phyloP scores from a whole-genome alignment of 2,888 invertebrate species.

The Nephrotoma guestfalica region DNA sequence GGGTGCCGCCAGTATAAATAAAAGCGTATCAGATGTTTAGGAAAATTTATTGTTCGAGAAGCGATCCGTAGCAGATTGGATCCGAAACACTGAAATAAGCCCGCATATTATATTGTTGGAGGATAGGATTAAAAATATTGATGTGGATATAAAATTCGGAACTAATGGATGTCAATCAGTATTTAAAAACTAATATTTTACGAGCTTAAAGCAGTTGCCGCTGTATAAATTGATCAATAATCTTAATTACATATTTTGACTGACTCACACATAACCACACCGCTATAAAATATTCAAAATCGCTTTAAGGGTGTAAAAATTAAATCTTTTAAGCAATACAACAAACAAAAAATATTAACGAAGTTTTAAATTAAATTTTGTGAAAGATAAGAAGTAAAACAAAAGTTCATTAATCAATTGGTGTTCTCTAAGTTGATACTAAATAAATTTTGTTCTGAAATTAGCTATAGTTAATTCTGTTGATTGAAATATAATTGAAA shows the following conservation, averaged over 20 bases:
- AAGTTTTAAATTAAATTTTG: background rate
- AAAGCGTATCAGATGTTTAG: too few species aligned
- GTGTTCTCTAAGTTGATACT: background rate
- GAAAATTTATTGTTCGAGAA: too few species aligned
- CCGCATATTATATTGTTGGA: too few species aligned
- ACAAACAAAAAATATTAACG: background rate
- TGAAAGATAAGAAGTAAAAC: background rate
- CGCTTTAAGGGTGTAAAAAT: background rate
- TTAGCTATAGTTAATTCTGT: background rate
- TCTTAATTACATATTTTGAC: too few species aligned
- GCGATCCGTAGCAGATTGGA: too few species aligned
- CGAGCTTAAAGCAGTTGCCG: too few species aligned
- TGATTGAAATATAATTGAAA: background rate
- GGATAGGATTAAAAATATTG: background rate
- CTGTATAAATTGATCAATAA: too few species aligned
- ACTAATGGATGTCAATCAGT: too few species aligned
- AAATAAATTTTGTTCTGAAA: background rate
- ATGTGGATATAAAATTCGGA: background rate
- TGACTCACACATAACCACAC: too few species aligned
- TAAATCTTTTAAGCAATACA: background rate
- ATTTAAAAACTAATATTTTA: too few species aligned
- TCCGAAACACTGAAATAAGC: too few species aligned
- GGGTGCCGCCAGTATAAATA: too few species aligned
- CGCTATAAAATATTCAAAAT: background rate
- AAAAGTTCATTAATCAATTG: background rate